Evolutionary conservation across 2,113 vertebrate species (phyloP).

Genomic region (Pogonocichla stellata): DNA sequence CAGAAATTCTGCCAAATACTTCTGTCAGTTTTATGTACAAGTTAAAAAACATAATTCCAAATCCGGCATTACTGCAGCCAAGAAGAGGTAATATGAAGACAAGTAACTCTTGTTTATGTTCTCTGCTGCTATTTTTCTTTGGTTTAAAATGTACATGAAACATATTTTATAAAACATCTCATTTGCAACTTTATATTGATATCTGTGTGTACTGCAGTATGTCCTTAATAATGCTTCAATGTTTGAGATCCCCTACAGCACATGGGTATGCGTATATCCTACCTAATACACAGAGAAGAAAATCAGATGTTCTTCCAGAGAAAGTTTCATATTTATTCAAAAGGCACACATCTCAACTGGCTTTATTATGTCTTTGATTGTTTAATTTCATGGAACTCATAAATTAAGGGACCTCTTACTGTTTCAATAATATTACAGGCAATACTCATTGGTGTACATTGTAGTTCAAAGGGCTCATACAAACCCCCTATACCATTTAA

Average conservation of each 20-base stretch:
- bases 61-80: background rate
- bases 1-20: background rate
- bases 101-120: background rate
- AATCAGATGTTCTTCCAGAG: background rate
- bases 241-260: background rate
- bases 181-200: background rate
- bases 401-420: background rate
- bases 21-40: background rate
- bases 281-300: background rate
- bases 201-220: background rate
- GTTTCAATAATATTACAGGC: background rate
- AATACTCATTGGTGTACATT: background rate
- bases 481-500: background rate
- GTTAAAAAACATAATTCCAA: background rate
- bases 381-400: background rate
- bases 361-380: background rate
- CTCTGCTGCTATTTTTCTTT: background rate
- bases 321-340: conserved; percentile 19
- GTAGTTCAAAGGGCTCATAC: background rate
- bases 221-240: background rate
- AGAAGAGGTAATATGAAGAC: background rate
- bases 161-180: background rate
- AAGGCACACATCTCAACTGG: background rate
- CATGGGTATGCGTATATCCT: background rate
- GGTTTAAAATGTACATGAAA: background rate